Base-by-base conservation (phyloP, 1,140 invertebrate species). In the Anoplophora glabripennis region DNA sequence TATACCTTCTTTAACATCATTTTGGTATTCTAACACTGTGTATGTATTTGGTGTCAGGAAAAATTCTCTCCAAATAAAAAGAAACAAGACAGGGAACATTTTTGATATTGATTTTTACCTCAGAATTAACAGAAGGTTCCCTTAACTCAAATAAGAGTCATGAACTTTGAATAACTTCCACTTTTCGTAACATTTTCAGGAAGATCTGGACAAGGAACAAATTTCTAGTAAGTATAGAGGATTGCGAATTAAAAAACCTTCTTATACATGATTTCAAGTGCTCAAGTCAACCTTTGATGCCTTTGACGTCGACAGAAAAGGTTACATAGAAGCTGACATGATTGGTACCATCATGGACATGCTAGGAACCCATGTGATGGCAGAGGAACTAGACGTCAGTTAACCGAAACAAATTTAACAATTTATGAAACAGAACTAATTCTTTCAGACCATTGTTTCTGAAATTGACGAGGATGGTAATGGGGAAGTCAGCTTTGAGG, bases 271-370 rank as follows among this genome's bases (percentile, higher is more conserved):
- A 21, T 5, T 66, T 69, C 18, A 70, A 89, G 88, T 89, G 77
- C 77, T 90, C 53, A 83, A 84, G 59, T 88, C 87, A 67, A 88
- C 88, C 11, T 92, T 92, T 75, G 84, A 87, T 65, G 88, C 89
- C 38, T 92, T 92, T 71, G 89, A 92, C 70, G 83, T 85, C 37
- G 88, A 89, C 54, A 87, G 87, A 65, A 86, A 85, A 51, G 88
- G 89, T 1, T 83, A 79, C 60, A 90, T 92, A 64, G 82, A 83
- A 54, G 83, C 85, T 46, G 82, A 85, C 53, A 88, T 89, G 80
- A 85, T 92, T 59, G 83, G 85, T 3, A 87, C 82, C 8, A 90
- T 92, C 64, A 77, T 92, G 48, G 87, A 89, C 69, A 89, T 90
- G 76, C 78, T 92, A 58, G 89, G 89, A 0, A 86, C 88, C 58